Evolutionary conservation across 2,888 invertebrate genomes (phyloP), one percentile per base, ranked within the genome.

Genomic region (Lobophora halterata): DNA sequence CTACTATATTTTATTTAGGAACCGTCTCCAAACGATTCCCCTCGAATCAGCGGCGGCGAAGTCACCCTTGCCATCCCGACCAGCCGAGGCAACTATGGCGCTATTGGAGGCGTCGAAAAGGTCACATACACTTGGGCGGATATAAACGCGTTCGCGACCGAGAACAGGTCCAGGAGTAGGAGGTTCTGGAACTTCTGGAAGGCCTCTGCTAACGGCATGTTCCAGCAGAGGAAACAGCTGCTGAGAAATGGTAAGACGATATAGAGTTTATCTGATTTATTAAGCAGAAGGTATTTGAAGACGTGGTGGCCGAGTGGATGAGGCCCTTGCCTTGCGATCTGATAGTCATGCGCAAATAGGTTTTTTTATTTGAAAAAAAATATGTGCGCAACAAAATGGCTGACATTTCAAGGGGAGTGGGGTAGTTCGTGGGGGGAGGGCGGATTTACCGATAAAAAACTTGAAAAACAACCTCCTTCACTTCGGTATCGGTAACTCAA

Each of bases 41-140:
- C 79, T 0, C 70, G 80, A 0, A 61, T 52, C 4, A 81, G 82
- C 20, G 74, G 65, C 0, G 71, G 67, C 0, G 81, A 85, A 31
- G 70, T 80, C 0, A 71, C 76, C 0, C 52, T 85, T 0, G 53
- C 75, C 2, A 67, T 85, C 24, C 73, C 76, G 1, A 21, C 65
- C 0, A 52, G 54, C 9, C 70, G 75, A 7, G 8, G 34, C 13
- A 81, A 71, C 60, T 87, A 87, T 58, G 86, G 86, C 0, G 65
- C 83, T 16, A 81, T 86, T 31, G 79, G 80, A 0, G 78, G 74
- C 1, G 52, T 65, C 1, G 86, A 87, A 55, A 83, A 83, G 52
- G 89, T 94, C 41, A 92, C 92, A 0, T 95, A 94, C 76, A 91
- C 93, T 2, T 95, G 95, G 95, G 91, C 91, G 27, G 93, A 93